Base-by-base conservation (phyloP, 2,888 invertebrate genomes). In the Dugesia japonica region DNA sequence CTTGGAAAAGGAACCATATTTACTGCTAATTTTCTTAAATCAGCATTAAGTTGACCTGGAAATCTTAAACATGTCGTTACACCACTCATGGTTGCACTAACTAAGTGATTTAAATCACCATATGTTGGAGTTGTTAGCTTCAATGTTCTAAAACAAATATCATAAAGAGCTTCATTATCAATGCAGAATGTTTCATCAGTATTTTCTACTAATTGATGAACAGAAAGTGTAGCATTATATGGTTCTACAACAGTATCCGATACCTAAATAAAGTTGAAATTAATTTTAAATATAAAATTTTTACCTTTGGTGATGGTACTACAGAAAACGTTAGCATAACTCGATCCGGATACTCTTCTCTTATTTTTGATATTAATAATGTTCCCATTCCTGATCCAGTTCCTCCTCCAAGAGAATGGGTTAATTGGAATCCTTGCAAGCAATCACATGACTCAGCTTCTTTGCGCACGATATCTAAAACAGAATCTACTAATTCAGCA, bases 321-420 rank as follows among this genome's bases (percentile, higher is more conserved):
- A 94, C 93, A 79, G 92, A 92, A 87, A 92, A 94, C 84, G 94
- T 94, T 88, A 92, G 92, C 94, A 94, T 94, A 82, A 94, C 94
- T 75, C 83, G 80, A 80, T 83, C 83, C 13, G 74, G 73, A 74
- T 33, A 76, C 15, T 76, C 76, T 31, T 76, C 76, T 13, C 76
- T 20, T 73, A 76, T 27, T 20, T 27, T 23, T 27, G 31, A 28
- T 15, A 72, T 72, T n/a, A 76, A 72, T 20, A 76, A 38, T 26
- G 72, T 74, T 20, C 76, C 76, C 72, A 76, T 73, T 20, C 76
- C 76, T 15, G 72, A 73, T 1, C 76, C 76, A 1, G 76, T 76
- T 73, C 76, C 76, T n/a, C 76, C 76, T 23, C 91, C 90, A 26
- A 91, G 86, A 0, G 91, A 91, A 72, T 79, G 79, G 31, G 31